Conservation (phyloP, 2,888 invertebrate species). For the Lagria hirta region DNA sequence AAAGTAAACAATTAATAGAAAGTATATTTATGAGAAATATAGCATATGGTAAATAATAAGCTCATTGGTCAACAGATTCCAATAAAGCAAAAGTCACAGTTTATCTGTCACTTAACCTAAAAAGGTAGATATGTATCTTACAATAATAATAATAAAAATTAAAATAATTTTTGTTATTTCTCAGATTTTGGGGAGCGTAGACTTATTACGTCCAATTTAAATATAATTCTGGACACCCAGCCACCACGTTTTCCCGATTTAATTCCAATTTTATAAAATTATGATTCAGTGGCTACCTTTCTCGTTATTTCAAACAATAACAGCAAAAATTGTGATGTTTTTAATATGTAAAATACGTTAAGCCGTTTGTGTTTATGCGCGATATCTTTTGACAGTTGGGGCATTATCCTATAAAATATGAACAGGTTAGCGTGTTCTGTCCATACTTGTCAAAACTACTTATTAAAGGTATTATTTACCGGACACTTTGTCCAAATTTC, state of each 20-base stretch:
- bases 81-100: too few species aligned
- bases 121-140: too few species aligned
- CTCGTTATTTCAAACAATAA: slow-evolving; percentile 26
- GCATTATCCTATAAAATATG: slow-evolving; percentile 36
- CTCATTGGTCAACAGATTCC: too few species aligned
- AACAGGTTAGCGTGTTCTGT: slow-evolving; percentile 41
- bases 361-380: slow-evolving; percentile 30
- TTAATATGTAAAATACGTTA: slow-evolving; percentile 32
- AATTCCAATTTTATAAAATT: neutral
- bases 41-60: too few species aligned
- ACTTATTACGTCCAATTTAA: neutral
- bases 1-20: too few species aligned
- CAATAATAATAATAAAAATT: too few species aligned
- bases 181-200: neutral
- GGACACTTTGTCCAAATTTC: slow-evolving; percentile 41
- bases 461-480: slow-evolving; percentile 43
- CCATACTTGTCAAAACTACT: slow-evolving; percentile 43
- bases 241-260: neutral
- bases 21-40: too few species aligned
- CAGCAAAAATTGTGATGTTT: slow-evolving; percentile 18
- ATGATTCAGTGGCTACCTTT: slow-evolving; percentile 11
- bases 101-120: too few species aligned
- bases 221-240: neutral
- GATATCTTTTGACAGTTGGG: slow-evolving; percentile 33
- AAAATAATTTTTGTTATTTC: too few species aligned